Base-by-base conservation (phyloP, 2,888 invertebrate species). In the Tenthredo livida region DNA sequence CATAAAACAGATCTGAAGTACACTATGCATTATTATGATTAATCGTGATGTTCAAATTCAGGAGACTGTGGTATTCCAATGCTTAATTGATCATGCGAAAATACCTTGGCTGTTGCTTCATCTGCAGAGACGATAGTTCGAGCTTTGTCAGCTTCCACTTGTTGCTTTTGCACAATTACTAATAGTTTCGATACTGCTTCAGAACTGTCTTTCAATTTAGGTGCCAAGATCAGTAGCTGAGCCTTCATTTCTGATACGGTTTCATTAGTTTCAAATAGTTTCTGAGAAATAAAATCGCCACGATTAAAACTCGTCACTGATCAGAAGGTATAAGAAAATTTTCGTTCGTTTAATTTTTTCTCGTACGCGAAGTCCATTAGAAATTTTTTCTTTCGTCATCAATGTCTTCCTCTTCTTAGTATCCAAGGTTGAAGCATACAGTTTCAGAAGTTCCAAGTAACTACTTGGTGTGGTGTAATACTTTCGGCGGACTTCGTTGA, bases 381-480 rank as follows among this genome's bases (percentile, higher is more conserved):
- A 94, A 86, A 97, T 97, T 87, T 97, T 94, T 86, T 96, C 96
- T 86, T 94, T 94, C 15, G 95, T 95, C 70, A 95, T 94, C 37
- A 95, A 95, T 58, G 97, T 96, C 89, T 96, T 95, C 86, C 96
- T 95, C 86, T 96, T 96, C 89, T 96, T 96, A 84, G 95, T 96
- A 47, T 95, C 94, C 2, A 98, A 93, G 91, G 98, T 95, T 15
- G 93, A 93, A 83, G 96, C 94, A 91, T 98, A 98, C 0, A 98
- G 94, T 90, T 97, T 98, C 47, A 98, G 94, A 54, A 98, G 94
- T 91, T 98, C 98, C 87, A 98, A 94, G 92, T 98, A 98, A 91
- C 97, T 98, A 92, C 98, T 98, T 0, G 98, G 98, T 0, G 98
- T 98, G 2, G 98, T 98, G 92, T 98, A 98, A 93, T 97, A 98